Percentiles rank a stretch among this genome's conserved stretches.
These are phyloP conservation scores for Pseudomyrmex sp. DNA, from an alignment of 1,140 invertebrate species.

Conservation along the genomic window DNA sequence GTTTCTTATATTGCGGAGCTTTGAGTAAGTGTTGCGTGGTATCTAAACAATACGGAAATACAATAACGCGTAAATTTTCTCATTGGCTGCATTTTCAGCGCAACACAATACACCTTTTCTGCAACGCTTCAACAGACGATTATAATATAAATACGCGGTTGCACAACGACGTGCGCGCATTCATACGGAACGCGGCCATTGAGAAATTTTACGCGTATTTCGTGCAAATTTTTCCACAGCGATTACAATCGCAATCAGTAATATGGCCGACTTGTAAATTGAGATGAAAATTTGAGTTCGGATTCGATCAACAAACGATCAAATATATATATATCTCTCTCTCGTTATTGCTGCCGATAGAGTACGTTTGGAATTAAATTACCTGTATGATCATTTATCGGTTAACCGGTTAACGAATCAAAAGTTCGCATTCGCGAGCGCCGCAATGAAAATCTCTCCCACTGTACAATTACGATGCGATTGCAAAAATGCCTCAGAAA, in stretches of 20 bases:
- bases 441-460: constrained; percentile 10
- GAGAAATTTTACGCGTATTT: not conserved
- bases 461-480: not conserved
- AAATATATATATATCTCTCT: not conserved
- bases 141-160: no score
- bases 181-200: no score
- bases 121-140: no score
- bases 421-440: constrained; percentile 39
- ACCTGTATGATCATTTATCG: constrained; percentile 33
- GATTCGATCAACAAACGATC: constrained; percentile 34
- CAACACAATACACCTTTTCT: no score
- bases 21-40: no score
- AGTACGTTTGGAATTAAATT: constrained; percentile 30
- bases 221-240: not conserved
- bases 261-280: constrained; percentile 15
- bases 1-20: no score
- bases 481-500: not conserved
- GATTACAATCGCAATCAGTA: not conserved
- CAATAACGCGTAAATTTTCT: no score
- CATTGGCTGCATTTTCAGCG: no score
- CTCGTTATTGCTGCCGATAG: constrained; percentile 31
- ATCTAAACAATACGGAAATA: no score
- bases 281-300: constrained; percentile 17
- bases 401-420: constrained; percentile 46
- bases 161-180: no score